Evolutionary conservation across 2,113 vertebrate species (phyloP), one percentile per base, ranked within the genome.

Genomic region (Dendrocopos noguchii): DNA sequence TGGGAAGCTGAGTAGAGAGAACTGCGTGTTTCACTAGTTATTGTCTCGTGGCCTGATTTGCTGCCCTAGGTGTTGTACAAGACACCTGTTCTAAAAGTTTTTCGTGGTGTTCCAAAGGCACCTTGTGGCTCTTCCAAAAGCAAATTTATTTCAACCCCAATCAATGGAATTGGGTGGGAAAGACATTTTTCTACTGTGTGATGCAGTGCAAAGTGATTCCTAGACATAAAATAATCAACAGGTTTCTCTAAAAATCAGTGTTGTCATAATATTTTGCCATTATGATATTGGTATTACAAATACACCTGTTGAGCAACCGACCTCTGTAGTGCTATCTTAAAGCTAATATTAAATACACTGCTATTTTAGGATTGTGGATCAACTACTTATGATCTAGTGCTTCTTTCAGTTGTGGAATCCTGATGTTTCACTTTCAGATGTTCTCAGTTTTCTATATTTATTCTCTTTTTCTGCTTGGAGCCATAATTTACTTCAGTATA

Each of bases 1-100:
- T 87, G 66, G 81, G 90, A 84, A 88, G 44, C 44, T 87, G 71
- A 91, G 50, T 8, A n/a, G 36, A 87, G 73, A 85, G 22, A 93
- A 76, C 46, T 74, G 22, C 31, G 31, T 53, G 17, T 72, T 83
- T 72, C 46, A 25, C 13, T 89, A 68, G 33, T 22, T 72, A 28
- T 88, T 92, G 91, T 79, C 77, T 81, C 71, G 76, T 29, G 6
- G 3, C 67, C 15, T 73, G 80, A 88, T 88, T 90, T 95, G 25
- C 84, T 75, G 50, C 47, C 42, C 19, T 44, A 7, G 60, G 47
- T 80, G 21, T 31, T 83, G 36, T 12, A 50, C 59, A 61, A 74
- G 64, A 15, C 61, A 84, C 15, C 15, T 56, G 14, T 74, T 87
- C 44, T 84, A 55, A 55, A 31, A 71, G 90, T 84, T 80, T 73